Evolutionary conservation across 2,113 vertebrate genomes (phyloP).

Genomic region (Dascyllus trimaculatus): DNA sequence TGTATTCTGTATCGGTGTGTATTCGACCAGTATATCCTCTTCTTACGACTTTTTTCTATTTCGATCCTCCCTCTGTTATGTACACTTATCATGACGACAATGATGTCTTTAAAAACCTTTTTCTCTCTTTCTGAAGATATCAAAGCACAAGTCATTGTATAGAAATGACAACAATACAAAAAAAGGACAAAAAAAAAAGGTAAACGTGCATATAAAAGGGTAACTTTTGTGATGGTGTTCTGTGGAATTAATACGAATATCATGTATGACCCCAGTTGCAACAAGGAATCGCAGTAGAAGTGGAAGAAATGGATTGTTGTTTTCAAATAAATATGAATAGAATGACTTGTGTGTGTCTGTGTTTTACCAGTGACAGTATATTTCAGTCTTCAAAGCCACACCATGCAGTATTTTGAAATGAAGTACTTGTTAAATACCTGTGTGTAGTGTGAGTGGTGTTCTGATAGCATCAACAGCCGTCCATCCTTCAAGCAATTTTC

Average conservation of each 20-base stretch:
- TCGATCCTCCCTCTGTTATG: conserved; percentile 65
- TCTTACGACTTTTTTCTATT: conserved; percentile 76
- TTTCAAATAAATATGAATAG: conserved; percentile 87
- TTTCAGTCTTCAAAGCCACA: no score
- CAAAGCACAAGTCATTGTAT: conserved; percentile 87
- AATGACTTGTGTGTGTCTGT: conserved; percentile 41
- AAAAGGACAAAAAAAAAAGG: conserved; percentile 65
- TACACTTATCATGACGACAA: conserved; percentile 70
- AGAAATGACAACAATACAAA: conserved; percentile 70
- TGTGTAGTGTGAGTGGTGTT: no score
- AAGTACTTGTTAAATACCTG: no score
- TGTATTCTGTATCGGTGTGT: conserved; percentile 82
- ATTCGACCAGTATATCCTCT: conserved; percentile 82
- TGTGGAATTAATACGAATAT: conserved; percentile 82
- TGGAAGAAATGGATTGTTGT: conserved; percentile 84
- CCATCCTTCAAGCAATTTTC: no score
- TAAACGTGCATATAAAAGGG: conserved; percentile 78
- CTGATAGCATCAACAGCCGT: no score
- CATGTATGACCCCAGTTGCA: conserved; percentile 81
- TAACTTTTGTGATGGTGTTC: conserved; percentile 85
- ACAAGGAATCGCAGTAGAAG: conserved; percentile 80
- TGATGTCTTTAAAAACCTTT: conserved; percentile 79
- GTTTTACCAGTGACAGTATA: no score
- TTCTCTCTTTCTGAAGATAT: conserved; percentile 79
- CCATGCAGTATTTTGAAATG: no score